A percentile compares a stretch with the other conserved stretches of the same genome.
These are phyloP conservation scores for Graphium colonna DNA, from an alignment of 2,888 invertebrate genomes.

Conservation along the genomic window DNA sequence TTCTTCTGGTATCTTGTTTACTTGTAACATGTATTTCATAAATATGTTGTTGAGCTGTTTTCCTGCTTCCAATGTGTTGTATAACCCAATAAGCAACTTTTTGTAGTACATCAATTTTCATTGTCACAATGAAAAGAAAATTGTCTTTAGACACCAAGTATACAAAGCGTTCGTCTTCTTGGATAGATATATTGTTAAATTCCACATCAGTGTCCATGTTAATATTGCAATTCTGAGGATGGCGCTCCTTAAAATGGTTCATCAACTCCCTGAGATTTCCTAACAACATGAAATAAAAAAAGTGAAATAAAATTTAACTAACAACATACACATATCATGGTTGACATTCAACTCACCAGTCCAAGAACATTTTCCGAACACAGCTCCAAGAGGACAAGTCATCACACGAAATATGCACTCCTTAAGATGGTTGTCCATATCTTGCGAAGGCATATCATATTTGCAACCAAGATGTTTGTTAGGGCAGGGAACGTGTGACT, in stretches of 20 bases:
- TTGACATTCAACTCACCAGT: constrained; percentile 56
- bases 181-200: constrained; percentile 39
- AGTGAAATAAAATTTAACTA: no score
- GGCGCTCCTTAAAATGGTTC: constrained; percentile 63
- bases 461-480: constrained; percentile 57
- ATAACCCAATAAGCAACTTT: constrained; percentile 63
- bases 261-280: constrained; percentile 57
- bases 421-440: constrained; percentile 57
- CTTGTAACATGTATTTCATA: constrained; percentile 63
- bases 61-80: constrained; percentile 62
- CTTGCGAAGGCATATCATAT: constrained; percentile 43
- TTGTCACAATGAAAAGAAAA: constrained; percentile 55
- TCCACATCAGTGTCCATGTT: constrained; percentile 51
- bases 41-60: constrained; percentile 52
- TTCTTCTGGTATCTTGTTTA: constrained; percentile 51
- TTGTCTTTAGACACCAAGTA: constrained; percentile 49
- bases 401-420: constrained; percentile 67
- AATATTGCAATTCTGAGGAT: constrained; percentile 47
- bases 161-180: constrained; percentile 31
- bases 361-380: constrained; percentile 69
- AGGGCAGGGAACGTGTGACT: constrained; percentile 60
- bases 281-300: no score
- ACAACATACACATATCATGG: no score
- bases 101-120: constrained; percentile 59
- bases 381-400: constrained; percentile 58